Conservation (phyloP, 2,113 vertebrate species). For the Pica pica region DNA sequence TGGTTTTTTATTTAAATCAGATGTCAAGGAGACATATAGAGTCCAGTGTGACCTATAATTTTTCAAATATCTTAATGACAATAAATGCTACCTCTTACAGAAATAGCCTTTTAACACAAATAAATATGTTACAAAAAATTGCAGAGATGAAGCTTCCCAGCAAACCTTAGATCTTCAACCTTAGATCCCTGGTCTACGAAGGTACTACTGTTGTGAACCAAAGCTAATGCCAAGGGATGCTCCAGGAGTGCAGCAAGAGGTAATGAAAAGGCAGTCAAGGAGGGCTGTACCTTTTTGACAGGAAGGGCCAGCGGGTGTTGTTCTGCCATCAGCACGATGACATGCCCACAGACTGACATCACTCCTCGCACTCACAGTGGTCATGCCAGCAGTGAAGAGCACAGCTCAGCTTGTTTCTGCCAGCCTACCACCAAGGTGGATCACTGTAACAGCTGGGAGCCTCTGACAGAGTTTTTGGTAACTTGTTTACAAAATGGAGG, state of each 20-base stretch:
- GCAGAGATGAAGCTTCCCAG: not conserved
- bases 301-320: not conserved
- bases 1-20: not conserved
- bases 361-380: not conserved
- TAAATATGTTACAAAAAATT: not conserved
- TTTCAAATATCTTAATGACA: not conserved
- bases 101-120: not conserved
- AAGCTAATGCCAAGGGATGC: not conserved
- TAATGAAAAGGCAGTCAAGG: fast-evolving
- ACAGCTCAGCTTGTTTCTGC: not conserved
- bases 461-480: not conserved
- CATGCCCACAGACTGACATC: fast-evolving
- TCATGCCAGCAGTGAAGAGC: not conserved
- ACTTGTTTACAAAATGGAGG: not conserved
- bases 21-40: not conserved
- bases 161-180: not conserved
- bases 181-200: not conserved
- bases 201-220: not conserved
- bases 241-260: fast-evolving
- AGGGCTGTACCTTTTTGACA: not conserved
- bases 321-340: not conserved
- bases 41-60: not conserved
- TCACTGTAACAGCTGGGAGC: not conserved
- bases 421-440: fast-evolving
- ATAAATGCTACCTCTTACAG: not conserved